Conservation (phyloP, 2,888 invertebrate species). For the Metopia argyrocephala region DNA sequence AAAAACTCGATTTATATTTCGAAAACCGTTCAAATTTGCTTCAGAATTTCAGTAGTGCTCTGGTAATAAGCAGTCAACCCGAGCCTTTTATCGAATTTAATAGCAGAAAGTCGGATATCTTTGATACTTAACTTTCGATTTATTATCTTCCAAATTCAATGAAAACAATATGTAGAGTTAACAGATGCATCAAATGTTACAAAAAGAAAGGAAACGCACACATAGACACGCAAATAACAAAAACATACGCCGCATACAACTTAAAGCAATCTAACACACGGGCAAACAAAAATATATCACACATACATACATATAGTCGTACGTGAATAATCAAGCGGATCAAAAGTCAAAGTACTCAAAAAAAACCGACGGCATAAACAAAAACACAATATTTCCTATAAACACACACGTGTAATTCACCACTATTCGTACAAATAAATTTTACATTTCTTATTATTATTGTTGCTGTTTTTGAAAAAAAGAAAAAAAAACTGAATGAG, state of each 20-base stretch:
- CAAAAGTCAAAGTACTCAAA: slow-evolving; percentile 43
- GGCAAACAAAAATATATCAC: too few species aligned
- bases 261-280: neutral
- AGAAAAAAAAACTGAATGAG: too few species aligned
- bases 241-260: too few species aligned
- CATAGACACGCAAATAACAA: neutral
- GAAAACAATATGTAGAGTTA: neutral
- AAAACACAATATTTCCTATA: neutral
- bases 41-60: too few species aligned
- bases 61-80: too few species aligned
- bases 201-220: neutral
- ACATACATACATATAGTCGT: too few species aligned
- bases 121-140: too few species aligned
- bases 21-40: too few species aligned
- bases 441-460: neutral
- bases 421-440: neutral
- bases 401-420: slow-evolving; percentile 18
- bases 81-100: too few species aligned
- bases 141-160: neutral
- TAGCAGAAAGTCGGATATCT: too few species aligned
- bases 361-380: slow-evolving; percentile 32
- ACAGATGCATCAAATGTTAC: neutral
- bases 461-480: neutral
- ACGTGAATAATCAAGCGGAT: too few species aligned
- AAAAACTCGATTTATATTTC: too few species aligned